phyloP scores from a whole-genome alignment of 2,113 vertebrate species.

The Brachypodius melanocephalos region DNA sequence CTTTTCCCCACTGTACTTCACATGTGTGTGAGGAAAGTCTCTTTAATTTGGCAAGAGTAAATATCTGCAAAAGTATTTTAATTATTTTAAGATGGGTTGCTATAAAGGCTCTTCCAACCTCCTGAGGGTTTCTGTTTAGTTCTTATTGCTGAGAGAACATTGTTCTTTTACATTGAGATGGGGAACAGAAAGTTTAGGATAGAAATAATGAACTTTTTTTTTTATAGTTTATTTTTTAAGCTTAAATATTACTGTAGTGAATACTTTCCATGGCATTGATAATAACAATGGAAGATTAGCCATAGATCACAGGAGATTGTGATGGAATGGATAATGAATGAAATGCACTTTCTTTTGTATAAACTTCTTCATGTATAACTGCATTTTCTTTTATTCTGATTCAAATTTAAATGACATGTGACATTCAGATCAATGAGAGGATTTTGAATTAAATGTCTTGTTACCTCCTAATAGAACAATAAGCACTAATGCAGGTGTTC shows the following conservation, averaged over 20 bases:
- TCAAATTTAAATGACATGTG: conserved; percentile 21
- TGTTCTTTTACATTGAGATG: background rate
- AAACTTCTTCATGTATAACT: background rate
- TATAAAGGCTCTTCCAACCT: background rate
- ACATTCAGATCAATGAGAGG: conserved; percentile 48
- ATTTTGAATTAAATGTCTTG: conserved; percentile 39
- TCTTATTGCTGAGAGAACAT: background rate
- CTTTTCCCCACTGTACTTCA: background rate
- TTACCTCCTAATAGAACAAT: conserved; percentile 32
- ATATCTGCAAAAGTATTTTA: background rate
- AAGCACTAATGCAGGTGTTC: conserved; percentile 42
- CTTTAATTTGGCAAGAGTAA: background rate
- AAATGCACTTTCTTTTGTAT: background rate
- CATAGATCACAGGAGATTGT: background rate
- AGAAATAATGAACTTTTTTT: background rate
- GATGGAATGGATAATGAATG: background rate
- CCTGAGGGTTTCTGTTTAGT: background rate
- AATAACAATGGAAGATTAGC: background rate
- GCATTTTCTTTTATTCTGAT: background rate
- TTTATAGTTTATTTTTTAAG: background rate
- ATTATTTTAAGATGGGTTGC: background rate
- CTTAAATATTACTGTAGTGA: background rate
- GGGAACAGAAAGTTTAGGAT: background rate
- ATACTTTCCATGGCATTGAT: background rate
- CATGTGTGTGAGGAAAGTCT: background rate